phyloP scores from a whole-genome alignment of 2,113 vertebrate species.

The Lagopus muta region DNA sequence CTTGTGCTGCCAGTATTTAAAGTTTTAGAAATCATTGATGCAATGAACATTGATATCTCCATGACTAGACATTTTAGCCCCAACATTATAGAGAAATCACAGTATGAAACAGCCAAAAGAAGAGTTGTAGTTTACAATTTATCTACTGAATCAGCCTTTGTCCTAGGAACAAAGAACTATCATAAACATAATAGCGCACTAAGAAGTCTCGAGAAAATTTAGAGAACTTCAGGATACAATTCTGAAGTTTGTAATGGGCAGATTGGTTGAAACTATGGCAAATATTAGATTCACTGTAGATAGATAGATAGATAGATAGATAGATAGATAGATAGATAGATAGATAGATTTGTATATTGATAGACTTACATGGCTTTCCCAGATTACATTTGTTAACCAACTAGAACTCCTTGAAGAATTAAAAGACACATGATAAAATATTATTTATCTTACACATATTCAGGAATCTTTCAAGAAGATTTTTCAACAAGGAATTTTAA shows the following conservation, averaged over 20 bases:
- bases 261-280: not conserved
- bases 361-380: not conserved
- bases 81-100: not conserved
- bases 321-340: no score
- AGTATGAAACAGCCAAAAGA: not conserved
- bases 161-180: not conserved
- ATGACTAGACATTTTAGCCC: not conserved
- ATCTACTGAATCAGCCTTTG: not conserved
- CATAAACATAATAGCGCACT: not conserved
- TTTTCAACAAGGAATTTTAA: not conserved
- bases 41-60: not conserved
- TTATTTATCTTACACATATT: not conserved
- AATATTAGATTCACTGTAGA: not conserved
- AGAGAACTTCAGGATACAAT: not conserved
- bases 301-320: not conserved
- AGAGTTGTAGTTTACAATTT: not conserved
- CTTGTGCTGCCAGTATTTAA: not conserved
- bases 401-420: not conserved
- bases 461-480: not conserved
- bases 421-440: not conserved
- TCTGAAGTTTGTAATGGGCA: not conserved
- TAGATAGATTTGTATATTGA: not conserved
- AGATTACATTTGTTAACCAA: not conserved
- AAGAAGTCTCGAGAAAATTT: not conserved
- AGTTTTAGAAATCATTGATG: not conserved